Evolutionary conservation across 2,113 vertebrate species (phyloP), one percentile per base, ranked within the genome.

Genomic region (Seriola quinqueradiata): DNA sequence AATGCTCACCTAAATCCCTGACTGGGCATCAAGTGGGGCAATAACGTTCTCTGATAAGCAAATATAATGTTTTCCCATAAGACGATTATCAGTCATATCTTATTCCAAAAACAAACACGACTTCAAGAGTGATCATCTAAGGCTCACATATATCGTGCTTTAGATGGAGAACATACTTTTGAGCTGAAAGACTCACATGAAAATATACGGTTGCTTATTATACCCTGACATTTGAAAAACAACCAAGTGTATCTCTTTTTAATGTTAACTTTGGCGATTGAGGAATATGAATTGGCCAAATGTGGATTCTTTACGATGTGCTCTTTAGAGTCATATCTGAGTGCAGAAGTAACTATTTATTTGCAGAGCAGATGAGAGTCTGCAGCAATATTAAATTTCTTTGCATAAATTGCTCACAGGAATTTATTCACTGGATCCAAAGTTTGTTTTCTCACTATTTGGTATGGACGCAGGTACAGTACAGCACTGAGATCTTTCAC

Each of bases 141-240:
- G 74, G 82, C 72, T 86, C 79, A 81, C 60, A 69, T 72, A 50
- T 46, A 65, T 80, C 59, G 61, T 10, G n/a, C 42, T 32, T 54
- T 28, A 77, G 79, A 81, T 80, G 19, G 25, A 72, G 12, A 44
- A 58, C 52, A 75, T 23, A 34, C 7, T 69, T 69, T 23, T 48
- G 55, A 60, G 70, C 75, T 67, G 48, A 82, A 72, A 74, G 21
- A 25, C 44, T 40, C 40, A 28, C 40, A 70, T 59, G 66, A 66
- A 83, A 57, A 87, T 79, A 87, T 70, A 59, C 79, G 21, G 66
- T 72, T 91, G 88, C 92, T 92, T 92, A 94, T 94, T 93, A 92
- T 67, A 67, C 77, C 28, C 59, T 95, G 93, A 88, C 95, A 95
- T 95, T 95, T 94, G 63, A 81, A 91, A 89, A 94, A 85, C 69